Conservation (phyloP, 2,888 invertebrate genomes). For the Polydrusus pterygomalis region DNA sequence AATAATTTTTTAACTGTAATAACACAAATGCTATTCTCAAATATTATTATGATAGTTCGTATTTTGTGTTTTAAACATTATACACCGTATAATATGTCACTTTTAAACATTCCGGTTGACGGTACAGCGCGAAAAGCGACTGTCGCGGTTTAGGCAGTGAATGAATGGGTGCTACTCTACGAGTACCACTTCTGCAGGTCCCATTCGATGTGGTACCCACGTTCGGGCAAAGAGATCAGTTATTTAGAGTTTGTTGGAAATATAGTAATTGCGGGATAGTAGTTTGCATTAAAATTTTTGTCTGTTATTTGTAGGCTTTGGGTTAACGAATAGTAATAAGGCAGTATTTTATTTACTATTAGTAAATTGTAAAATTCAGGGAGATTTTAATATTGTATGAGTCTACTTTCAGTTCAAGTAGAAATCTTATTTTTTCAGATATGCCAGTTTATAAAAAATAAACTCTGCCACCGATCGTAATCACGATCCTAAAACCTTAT, state of each 20-base stretch:
- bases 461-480: no score
- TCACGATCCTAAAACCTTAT: no score
- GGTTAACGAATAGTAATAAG: conserved; percentile 6
- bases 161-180: conserved; percentile 51
- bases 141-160: conserved; percentile 45
- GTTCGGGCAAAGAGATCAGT: conserved; percentile 30
- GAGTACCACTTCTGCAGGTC: conserved; percentile 49
- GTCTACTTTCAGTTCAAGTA: no score
- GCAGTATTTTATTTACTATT: background rate
- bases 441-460: no score
- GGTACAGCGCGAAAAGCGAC: conserved; percentile 46
- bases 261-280: background rate
- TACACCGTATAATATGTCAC: conserved; percentile 27
- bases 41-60: background rate
- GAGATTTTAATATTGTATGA: no score
- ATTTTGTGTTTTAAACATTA: background rate
- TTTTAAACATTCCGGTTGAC: conserved; percentile 30
- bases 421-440: no score
- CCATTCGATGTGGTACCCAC: conserved; percentile 48
- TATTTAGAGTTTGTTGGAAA: background rate
- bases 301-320: background rate
- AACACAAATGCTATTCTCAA: background rate
- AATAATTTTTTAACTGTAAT: no score
- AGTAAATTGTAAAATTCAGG: no score
- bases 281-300: no score